phyloP scores from a whole-genome alignment of 2,113 vertebrate genomes.

The Gnathonemus longibarbis region DNA sequence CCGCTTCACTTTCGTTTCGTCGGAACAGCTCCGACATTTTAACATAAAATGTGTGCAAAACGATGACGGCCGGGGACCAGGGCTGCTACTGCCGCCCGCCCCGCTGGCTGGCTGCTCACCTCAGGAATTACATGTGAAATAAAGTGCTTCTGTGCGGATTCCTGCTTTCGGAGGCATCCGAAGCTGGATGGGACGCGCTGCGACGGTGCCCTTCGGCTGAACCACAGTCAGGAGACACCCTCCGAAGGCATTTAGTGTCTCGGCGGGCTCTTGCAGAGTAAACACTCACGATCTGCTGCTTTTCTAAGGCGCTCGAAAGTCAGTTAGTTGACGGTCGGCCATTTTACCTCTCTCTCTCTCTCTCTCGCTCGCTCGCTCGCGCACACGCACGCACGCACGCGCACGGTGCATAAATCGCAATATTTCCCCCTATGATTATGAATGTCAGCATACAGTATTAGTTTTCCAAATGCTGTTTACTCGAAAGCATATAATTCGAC shows the following conservation, averaged over 20 bases:
- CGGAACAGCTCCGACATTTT: background rate
- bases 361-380: background rate
- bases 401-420: background rate
- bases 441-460: background rate
- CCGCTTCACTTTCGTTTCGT: background rate
- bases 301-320: slow-evolving; percentile 78
- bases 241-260: slow-evolving; percentile 42
- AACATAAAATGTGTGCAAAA: background rate
- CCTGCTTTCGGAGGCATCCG: slow-evolving; percentile 91
- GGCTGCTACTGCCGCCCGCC: background rate
- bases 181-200: slow-evolving; percentile 68
- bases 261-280: slow-evolving; percentile 58
- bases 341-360: slow-evolving; percentile 83
- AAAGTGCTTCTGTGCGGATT: slow-evolving; percentile 99
- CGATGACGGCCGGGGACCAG: background rate
- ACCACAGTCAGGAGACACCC: slow-evolving; percentile 50
- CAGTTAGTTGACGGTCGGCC: slow-evolving; percentile 90
- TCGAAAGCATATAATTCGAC: background rate
- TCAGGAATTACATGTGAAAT: slow-evolving; percentile 76
- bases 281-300: slow-evolving; percentile 58
- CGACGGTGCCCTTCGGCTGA: slow-evolving; percentile 63
- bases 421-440: background rate
- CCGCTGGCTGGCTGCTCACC: slow-evolving; percentile 70
- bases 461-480: background rate
- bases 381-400: background rate